phyloP scores from a whole-genome alignment of 1,140 invertebrate species.

The Pachyrhynchus sulphureomaculatus region DNA sequence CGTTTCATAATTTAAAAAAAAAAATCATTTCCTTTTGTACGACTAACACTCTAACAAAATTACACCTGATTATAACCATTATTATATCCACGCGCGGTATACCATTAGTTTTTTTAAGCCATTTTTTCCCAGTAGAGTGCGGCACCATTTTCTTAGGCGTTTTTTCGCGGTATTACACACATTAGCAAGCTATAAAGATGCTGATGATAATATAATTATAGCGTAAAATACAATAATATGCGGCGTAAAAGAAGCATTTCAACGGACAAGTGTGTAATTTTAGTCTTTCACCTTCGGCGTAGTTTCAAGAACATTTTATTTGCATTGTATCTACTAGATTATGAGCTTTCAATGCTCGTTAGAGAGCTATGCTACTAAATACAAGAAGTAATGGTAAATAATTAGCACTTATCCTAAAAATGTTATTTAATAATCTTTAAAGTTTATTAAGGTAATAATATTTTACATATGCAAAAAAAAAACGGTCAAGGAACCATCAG shows the following conservation, averaged over 20 bases:
- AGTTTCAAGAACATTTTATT: slow-evolving; percentile 18
- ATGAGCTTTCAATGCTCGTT: neutral
- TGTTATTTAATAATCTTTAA: too few species aligned
- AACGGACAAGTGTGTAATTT: slow-evolving; percentile 9
- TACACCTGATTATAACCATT: neutral
- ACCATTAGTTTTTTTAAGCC: neutral
- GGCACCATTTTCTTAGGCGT: neutral
- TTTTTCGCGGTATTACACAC: slow-evolving; percentile 16
- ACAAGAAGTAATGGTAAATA: too few species aligned
- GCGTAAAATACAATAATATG: slow-evolving; percentile 18
- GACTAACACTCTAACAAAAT: too few species aligned
- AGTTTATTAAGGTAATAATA: too few species aligned
- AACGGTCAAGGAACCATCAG: too few species aligned
- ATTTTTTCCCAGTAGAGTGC: slow-evolving; percentile 4
- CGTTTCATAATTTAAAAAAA: too few species aligned
- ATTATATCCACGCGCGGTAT: slow-evolving; percentile 10
- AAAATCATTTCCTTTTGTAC: too few species aligned
- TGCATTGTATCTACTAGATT: slow-evolving; percentile 15
- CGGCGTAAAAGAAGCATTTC: slow-evolving; percentile 18
- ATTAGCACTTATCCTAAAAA: too few species aligned
- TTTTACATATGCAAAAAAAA: too few species aligned
- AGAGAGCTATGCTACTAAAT: neutral
- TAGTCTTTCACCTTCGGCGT: slow-evolving; percentile 15
- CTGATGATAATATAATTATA: slow-evolving; percentile 25
- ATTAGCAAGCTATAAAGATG: slow-evolving; percentile 17